These are phyloP conservation scores for Pyrochroa serraticornis DNA, from an alignment of 2,888 invertebrate genomes.

Conservation along the genomic window DNA sequence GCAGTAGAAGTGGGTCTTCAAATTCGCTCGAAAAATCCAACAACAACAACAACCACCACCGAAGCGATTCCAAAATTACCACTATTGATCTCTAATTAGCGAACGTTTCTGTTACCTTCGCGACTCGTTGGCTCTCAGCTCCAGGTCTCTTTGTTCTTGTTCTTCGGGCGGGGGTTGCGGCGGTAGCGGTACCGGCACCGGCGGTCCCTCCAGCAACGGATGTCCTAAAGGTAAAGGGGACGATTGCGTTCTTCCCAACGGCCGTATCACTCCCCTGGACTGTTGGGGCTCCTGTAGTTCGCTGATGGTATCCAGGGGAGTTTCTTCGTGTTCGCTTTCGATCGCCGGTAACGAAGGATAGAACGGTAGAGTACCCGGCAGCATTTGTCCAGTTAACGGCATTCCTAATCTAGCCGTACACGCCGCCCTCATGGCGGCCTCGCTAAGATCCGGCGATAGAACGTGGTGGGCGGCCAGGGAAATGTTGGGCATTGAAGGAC, in stretches of 20 bases:
- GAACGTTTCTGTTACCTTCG: slow-evolving; percentile 46
- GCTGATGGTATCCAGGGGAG: slow-evolving; percentile 58
- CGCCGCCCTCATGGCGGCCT: slow-evolving; percentile 80
- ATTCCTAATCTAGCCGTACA: slow-evolving; percentile 71
- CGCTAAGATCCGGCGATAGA: slow-evolving; percentile 65
- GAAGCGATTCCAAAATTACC: neutral
- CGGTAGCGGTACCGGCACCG: slow-evolving; percentile 44
- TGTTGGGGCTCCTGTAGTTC: slow-evolving; percentile 54
- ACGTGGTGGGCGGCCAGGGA: slow-evolving; percentile 71
- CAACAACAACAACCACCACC: neutral
- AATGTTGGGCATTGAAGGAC: slow-evolving; percentile 97
- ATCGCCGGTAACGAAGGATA: slow-evolving; percentile 71
- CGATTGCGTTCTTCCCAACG: slow-evolving; percentile 91
- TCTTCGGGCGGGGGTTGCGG: slow-evolving; percentile 62
- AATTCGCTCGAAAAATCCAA: no score
- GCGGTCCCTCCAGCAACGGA: slow-evolving; percentile 70
- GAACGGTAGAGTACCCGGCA: slow-evolving; percentile 72
- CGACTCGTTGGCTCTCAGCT: slow-evolving; percentile 58
- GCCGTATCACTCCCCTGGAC: slow-evolving; percentile 62
- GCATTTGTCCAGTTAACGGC: slow-evolving; percentile 65
- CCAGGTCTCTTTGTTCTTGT: slow-evolving; percentile 56
- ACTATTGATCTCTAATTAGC: no score
- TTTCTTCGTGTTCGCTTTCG: slow-evolving; percentile 63
- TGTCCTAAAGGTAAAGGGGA: slow-evolving; percentile 90
- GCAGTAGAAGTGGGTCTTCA: no score